A percentile compares a stretch with the other conserved stretches of the same genome.
These are phyloP conservation scores for Bellardia pandia DNA, from an alignment of 2,888 invertebrate genomes.

Conservation along the genomic window DNA sequence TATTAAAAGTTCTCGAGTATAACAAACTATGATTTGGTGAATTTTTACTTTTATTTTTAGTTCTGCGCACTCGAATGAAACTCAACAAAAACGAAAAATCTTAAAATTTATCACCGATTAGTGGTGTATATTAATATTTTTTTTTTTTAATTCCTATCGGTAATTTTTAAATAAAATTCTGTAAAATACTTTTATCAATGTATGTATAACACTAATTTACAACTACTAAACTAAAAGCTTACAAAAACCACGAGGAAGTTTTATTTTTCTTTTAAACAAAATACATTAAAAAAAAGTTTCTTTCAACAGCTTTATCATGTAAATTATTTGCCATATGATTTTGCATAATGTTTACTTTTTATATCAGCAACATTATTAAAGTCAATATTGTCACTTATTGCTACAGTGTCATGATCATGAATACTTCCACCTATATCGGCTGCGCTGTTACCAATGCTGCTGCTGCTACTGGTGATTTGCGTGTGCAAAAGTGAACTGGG, in stretches of 20 bases:
- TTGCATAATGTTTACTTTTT: constrained; percentile 57
- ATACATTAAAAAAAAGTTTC: background rate
- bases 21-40: too few relatives aligned
- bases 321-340: constrained; percentile 74
- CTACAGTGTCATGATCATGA: constrained; percentile 37
- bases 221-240: too few relatives aligned
- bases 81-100: too few relatives aligned
- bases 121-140: too few relatives aligned
- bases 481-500: constrained; percentile 67
- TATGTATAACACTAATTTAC: too few relatives aligned
- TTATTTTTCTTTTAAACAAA: too few relatives aligned
- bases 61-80: too few relatives aligned
- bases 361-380: constrained; percentile 72
- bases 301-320: background rate
- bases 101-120: too few relatives aligned
- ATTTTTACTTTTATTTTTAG: too few relatives aligned
- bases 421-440: constrained; percentile 11
- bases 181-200: background rate
- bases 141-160: too few relatives aligned
- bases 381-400: constrained; percentile 74
- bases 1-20: too few relatives aligned
- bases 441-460: constrained; percentile 22
- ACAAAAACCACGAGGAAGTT: too few relatives aligned
- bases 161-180: background rate
- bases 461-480: constrained; percentile 65